Conservation (phyloP, 2,888 invertebrate species). For the Platypus cylindrus region DNA sequence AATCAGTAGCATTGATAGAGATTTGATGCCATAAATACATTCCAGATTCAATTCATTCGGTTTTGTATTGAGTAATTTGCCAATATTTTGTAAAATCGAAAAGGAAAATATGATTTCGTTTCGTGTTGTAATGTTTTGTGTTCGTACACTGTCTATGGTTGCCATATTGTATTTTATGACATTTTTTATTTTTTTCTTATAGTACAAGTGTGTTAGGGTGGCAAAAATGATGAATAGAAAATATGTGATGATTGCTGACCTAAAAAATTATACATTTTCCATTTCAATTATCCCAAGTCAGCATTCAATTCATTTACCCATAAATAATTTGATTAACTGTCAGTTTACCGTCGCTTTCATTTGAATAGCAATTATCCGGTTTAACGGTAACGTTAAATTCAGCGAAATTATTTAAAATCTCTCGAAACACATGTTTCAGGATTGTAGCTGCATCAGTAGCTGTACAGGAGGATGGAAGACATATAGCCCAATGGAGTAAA, state of each 20-base stretch:
- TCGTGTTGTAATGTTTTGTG: conserved; percentile 10
- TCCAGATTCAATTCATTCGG: conserved; percentile 48
- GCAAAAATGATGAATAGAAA: conserved; percentile 22
- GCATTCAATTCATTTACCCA: conserved; percentile 36
- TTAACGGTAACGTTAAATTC: neutral
- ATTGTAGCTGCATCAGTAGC: too few species aligned
- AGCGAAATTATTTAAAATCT: conserved; percentile 31
- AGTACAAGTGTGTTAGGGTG: conserved; percentile 23
- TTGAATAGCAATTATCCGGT: conserved; percentile 21
- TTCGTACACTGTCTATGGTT: conserved; percentile 15
- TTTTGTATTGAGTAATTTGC: conserved; percentile 45
- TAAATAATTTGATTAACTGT: conserved; percentile 30
- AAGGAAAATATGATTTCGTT: conserved; percentile 37
- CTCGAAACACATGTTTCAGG: conserved; percentile 38
- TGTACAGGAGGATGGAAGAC: conserved; percentile 47
- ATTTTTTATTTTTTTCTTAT: conserved; percentile 19
- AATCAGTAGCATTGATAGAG: conserved; percentile 54
- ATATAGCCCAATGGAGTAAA: conserved; percentile 48
- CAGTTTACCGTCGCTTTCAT: too few species aligned
- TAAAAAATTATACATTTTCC: conserved; percentile 16
- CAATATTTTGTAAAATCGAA: conserved; percentile 45
- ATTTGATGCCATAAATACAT: conserved; percentile 44
- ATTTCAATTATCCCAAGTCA: neutral
- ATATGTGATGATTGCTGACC: conserved; percentile 22
- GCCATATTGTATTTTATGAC: conserved; percentile 20